Conservation (phyloP, 2,113 vertebrate genomes). For the Hydropotes inermis region DNA sequence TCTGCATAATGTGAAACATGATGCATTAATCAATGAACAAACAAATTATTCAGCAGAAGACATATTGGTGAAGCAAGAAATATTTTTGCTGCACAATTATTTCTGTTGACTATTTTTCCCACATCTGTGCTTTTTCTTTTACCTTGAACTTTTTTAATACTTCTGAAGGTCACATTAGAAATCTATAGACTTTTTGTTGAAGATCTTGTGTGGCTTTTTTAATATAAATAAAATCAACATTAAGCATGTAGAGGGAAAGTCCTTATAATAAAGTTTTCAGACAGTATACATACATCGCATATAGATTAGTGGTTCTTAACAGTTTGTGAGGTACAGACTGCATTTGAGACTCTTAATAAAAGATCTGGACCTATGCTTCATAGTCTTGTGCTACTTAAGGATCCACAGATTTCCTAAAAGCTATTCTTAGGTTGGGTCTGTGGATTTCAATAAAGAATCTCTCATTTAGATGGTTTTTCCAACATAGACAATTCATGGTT, state of each 20-base stretch:
- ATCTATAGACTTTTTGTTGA: neutral
- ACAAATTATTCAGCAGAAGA: slow-evolving; percentile 51
- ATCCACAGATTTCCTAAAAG: neutral
- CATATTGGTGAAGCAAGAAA: slow-evolving; percentile 12
- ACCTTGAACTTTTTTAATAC: slow-evolving; percentile 50
- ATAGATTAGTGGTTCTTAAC: neutral
- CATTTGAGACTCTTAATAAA: neutral
- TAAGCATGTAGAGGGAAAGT: neutral
- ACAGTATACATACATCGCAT: neutral
- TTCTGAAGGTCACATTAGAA: neutral
- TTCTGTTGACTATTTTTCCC: slow-evolving; percentile 10
- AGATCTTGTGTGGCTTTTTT: neutral
- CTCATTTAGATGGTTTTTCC: neutral
- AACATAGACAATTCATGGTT: neutral
- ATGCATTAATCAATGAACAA: slow-evolving; percentile 51
- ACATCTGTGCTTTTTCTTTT: slow-evolving; percentile 7
- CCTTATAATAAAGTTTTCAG: neutral
- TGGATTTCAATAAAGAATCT: neutral
- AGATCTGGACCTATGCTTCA: neutral
- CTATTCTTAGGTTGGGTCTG: neutral
- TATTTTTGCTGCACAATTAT: slow-evolving; percentile 13
- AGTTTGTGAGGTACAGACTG: neutral
- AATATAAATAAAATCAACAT: slow-evolving; percentile 17
- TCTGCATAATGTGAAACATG: slow-evolving; percentile 27
- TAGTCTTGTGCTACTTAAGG: neutral